Conservation (phyloP, 1,140 invertebrate species). For the Pachypeltis micranthus region DNA sequence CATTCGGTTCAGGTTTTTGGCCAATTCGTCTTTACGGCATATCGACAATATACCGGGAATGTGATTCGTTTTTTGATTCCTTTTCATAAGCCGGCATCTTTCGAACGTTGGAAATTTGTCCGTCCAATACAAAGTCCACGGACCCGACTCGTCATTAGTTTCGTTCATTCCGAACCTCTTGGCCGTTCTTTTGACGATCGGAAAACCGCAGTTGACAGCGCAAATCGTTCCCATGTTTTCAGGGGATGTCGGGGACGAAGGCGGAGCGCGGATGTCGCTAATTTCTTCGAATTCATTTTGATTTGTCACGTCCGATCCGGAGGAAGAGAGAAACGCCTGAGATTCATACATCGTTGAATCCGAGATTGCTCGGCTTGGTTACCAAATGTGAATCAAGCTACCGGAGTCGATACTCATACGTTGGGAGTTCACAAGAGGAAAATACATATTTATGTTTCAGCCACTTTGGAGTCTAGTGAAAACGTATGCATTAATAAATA, state of each 20-base stretch:
- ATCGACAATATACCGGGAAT: constrained; percentile 88
- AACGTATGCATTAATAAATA: no score
- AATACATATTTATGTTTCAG: no score
- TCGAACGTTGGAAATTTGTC: constrained; percentile 71
- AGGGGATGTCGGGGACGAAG: neutral
- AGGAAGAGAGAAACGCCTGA: no score
- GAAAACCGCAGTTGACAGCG: constrained; percentile 58
- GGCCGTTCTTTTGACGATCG: constrained; percentile 54
- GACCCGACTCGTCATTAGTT: constrained; percentile 62
- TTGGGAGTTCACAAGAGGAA: no score
- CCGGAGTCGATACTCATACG: no score
- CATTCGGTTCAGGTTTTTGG: constrained; percentile 76
- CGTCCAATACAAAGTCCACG: constrained; percentile 85
- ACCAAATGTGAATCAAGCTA: no score
- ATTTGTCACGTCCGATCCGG: no score
- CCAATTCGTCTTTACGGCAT: constrained; percentile 73
- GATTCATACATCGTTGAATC: no score
- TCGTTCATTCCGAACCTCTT: constrained; percentile 63
- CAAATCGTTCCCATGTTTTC: constrained; percentile 40
- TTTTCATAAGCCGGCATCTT: constrained; percentile 74
- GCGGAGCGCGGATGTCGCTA: no score
- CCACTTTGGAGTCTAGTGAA: no score
- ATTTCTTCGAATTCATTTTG: no score
- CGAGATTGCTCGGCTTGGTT: no score
- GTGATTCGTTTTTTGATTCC: constrained; percentile 58